Percentiles rank a stretch among this genome's conserved stretches.
Evolutionary conservation across 2,113 vertebrate species (phyloP).

Genomic region (Tor tambroides): DNA sequence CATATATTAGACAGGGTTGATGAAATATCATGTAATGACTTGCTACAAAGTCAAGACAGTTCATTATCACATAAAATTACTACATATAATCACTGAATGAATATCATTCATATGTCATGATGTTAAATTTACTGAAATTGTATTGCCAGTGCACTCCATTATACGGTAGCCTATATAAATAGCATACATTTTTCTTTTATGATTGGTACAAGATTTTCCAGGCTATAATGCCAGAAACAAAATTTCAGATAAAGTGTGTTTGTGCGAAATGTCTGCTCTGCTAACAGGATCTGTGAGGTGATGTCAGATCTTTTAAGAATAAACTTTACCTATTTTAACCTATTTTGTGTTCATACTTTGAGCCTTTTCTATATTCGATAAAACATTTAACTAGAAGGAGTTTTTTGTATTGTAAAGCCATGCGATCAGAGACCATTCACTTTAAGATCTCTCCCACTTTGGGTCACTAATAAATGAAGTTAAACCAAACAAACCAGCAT

Average conservation of each 20-base stretch:
- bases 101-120: not conserved
- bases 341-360: not conserved
- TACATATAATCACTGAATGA: not conserved
- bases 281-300: not conserved
- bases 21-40: not conserved
- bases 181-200: not conserved
- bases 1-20: not conserved
- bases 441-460: not conserved
- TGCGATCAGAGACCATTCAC: constrained; percentile 38
- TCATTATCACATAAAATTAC: not conserved
- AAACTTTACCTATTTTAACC: not conserved
- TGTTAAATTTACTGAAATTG: not conserved
- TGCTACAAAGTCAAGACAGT: not conserved
- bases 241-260: not conserved
- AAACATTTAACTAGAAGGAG: not conserved
- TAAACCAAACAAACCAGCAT: constrained; percentile 62
- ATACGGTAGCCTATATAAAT: not conserved
- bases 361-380: not conserved
- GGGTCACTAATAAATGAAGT: constrained; percentile 53
- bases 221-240: not conserved
- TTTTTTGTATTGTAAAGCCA: constrained; percentile 13
- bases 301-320: not conserved
- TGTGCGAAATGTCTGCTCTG: not conserved
- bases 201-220: not conserved
- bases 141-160: not conserved